phyloP scores from a whole-genome alignment of 2,113 vertebrate species.

The Thamnophis sirtalis region DNA sequence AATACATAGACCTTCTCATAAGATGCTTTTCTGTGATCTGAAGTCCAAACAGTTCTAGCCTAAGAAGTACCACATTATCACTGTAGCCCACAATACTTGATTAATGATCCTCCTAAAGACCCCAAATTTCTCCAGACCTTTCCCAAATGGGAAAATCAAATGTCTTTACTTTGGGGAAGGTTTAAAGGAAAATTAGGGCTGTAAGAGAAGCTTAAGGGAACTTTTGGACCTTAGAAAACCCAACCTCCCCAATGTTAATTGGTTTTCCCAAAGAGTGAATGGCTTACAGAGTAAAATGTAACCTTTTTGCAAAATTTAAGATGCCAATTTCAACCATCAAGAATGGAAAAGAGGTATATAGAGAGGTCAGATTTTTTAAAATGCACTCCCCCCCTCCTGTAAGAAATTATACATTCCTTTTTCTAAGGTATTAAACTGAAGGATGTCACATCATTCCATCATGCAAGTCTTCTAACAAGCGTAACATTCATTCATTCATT shows the following conservation, averaged over 20 bases:
- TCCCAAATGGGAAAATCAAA: background rate
- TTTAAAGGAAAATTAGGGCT: background rate
- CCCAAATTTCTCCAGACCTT: background rate
- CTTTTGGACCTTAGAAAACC: background rate
- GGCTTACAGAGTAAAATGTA: background rate
- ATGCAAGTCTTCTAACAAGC: background rate
- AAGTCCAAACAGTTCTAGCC: background rate
- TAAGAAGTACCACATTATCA: background rate
- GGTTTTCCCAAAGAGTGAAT: background rate
- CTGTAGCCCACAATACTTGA: background rate
- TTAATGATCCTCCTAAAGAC: background rate
- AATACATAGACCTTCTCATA: background rate
- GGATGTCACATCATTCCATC: background rate
- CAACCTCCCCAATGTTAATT: background rate
- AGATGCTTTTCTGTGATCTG: background rate
- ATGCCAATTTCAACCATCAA: background rate
- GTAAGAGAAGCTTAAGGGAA: background rate
- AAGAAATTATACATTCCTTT: background rate
- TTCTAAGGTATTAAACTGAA: background rate
- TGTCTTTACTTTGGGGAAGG: background rate
- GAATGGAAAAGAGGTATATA: background rate
- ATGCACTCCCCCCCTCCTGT: background rate
- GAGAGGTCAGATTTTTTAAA: background rate
- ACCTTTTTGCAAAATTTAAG: background rate
- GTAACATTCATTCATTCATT: background rate